Evolutionary conservation across 64 coral and sea anemone genomes (phyloP).

Genomic region (Dendrophyllia cribrosa): DNA sequence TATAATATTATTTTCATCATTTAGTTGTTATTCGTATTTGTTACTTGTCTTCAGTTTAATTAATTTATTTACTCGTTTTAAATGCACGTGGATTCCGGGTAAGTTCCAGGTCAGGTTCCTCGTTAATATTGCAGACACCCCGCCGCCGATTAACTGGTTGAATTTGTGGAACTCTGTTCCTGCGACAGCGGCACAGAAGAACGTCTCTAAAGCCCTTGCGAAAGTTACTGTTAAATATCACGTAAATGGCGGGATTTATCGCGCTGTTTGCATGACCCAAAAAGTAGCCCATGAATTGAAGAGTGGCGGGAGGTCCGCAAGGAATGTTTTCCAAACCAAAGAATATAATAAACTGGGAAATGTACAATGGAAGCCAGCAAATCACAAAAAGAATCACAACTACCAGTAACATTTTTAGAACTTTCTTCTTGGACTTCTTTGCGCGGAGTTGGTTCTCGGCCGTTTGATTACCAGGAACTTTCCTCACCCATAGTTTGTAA

Average conservation of each 20-base stretch:
- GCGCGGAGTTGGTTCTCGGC: conserved; percentile 71
- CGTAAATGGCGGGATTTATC: conserved; percentile 84
- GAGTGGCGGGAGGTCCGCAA: conserved; percentile 16
- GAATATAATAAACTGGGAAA: conserved; percentile 67
- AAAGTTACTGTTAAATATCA: conserved; percentile 86
- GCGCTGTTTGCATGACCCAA: conserved; percentile 84
- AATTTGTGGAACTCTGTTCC: conserved; percentile 53
- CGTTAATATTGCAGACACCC: too few relatives aligned
- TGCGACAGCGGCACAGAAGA: conserved; percentile 58
- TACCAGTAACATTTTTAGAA: conserved; percentile 75
- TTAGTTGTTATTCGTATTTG: too few relatives aligned
- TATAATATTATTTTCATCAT: too few relatives aligned
- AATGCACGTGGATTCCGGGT: too few relatives aligned
- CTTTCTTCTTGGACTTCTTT: conserved; percentile 87
- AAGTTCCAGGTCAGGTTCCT: too few relatives aligned
- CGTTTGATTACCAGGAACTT: conserved; percentile 81
- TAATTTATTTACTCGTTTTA: too few relatives aligned
- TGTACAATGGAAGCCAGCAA: conserved; percentile 83
- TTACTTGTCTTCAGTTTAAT: too few relatives aligned
- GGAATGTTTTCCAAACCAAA: conserved; percentile 34
- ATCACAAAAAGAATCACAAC: conserved; percentile 82
- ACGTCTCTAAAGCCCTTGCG: conserved; percentile 75
- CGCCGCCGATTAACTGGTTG: neutral
- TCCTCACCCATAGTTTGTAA: conserved; percentile 89
- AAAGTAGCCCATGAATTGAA: conserved; percentile 59